Evolutionary conservation across 2,113 vertebrate genomes (phyloP).

Genomic region (Mastomys natalensis): DNA sequence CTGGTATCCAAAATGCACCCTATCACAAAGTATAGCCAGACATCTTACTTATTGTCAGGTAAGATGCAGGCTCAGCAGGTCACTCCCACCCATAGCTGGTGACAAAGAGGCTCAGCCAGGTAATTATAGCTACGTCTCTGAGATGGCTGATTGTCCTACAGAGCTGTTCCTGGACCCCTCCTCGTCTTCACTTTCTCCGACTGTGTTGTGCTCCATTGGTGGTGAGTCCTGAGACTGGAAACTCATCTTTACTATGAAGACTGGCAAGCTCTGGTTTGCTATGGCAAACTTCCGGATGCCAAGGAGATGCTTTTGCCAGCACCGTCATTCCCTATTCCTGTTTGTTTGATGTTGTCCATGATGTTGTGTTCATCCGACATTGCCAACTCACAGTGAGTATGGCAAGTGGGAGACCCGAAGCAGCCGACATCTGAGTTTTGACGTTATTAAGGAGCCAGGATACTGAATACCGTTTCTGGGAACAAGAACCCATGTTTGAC

Average conservation of each 20-base stretch:
- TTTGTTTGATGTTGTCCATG: not conserved
- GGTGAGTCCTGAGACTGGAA: not conserved
- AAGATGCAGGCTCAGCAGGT: not conserved
- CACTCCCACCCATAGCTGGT: fast-evolving
- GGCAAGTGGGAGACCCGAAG: not conserved
- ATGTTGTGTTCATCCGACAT: not conserved
- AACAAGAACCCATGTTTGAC: slow-evolving; percentile 24
- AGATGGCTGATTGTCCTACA: not conserved
- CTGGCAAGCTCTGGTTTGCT: not conserved
- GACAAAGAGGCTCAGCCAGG: not conserved
- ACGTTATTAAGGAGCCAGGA: not conserved
- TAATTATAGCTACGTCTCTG: fast-evolving
- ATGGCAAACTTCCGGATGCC: not conserved
- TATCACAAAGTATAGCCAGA: fast-evolving
- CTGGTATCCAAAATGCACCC: not conserved
- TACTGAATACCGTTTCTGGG: not conserved
- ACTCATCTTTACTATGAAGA: not conserved
- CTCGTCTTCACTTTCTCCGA: not conserved
- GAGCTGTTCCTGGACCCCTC: not conserved
- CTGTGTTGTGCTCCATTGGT: not conserved
- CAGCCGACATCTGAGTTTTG: not conserved
- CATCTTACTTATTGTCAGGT: too few relatives aligned
- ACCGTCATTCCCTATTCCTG: not conserved
- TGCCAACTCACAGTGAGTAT: not conserved
- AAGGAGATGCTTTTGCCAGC: not conserved